Percentiles rank a stretch among this genome's conserved stretches.
Evolutionary conservation across 2,113 vertebrate species (phyloP).

Genomic region (Cnemophilus loriae): DNA sequence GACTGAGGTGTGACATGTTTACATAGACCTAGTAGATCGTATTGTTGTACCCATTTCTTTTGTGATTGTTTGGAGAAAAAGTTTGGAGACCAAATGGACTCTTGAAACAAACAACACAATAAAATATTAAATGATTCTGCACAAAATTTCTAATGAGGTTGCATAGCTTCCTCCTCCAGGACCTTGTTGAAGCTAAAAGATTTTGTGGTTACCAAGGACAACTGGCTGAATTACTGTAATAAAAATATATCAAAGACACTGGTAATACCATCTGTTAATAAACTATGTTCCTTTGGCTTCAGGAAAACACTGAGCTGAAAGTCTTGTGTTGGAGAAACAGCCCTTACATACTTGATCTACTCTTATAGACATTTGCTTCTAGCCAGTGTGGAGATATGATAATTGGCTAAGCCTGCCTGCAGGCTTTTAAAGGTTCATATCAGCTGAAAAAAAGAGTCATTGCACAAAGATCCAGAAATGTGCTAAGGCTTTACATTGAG

Average conservation of each 20-base stretch:
- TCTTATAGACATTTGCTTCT: not conserved
- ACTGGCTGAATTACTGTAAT: not conserved
- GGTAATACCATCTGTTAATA: not conserved
- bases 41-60: not conserved
- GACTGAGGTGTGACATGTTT: not conserved
- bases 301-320: not conserved
- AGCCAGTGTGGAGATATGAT: not conserved
- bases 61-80: not conserved
- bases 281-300: not conserved
- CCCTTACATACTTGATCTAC: not conserved
- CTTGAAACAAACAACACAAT: not conserved
- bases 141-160: not conserved
- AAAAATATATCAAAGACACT: not conserved
- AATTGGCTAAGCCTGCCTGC: not conserved
- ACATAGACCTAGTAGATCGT: not conserved
- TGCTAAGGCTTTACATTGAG: not conserved
- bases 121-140: not conserved
- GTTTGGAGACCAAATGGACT: not conserved
- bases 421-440: not conserved
- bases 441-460: not conserved
- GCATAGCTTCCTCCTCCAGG: not conserved
- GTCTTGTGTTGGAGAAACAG: not conserved
- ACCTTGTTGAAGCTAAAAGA: not conserved
- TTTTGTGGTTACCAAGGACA: not conserved
- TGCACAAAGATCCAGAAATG: not conserved